phyloP scores from a whole-genome alignment of 2,113 vertebrate species.

The Potamarius usumacintae region DNA sequence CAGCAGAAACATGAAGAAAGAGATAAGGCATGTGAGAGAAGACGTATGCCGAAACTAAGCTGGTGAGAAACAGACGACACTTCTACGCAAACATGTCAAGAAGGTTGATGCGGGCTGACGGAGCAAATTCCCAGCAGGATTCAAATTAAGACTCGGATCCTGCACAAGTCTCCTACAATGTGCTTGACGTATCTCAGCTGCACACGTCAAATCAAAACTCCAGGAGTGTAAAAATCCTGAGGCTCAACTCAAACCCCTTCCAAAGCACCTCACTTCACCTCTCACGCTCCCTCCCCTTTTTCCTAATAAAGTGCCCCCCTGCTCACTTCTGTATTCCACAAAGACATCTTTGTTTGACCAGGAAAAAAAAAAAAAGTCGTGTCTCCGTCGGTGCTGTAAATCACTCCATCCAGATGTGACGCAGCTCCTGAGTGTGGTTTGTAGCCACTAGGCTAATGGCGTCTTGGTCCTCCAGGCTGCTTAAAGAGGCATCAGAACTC shows the following conservation, averaged over 20 bases:
- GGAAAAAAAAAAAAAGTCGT: conserved; percentile 53
- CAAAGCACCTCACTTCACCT: conserved; percentile 38
- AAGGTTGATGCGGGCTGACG: not conserved
- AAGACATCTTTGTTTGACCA: conserved; percentile 67
- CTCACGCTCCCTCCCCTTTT: not conserved
- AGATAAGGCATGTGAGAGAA: not conserved
- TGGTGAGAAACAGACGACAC: not conserved
- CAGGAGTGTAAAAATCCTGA: conserved; percentile 8
- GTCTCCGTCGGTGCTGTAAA: conserved; percentile 59
- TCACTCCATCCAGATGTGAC: conserved; percentile 65
- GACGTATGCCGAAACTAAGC: not conserved
- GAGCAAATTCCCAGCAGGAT: conserved; percentile 32
- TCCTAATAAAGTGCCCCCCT: conserved; percentile 57
- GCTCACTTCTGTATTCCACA: conserved; percentile 59
- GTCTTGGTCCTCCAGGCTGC: conserved; percentile 40
- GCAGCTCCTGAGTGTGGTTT: conserved; percentile 61
- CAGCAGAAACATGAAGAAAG: not conserved
- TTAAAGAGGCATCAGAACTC: not conserved
- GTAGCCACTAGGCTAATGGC: conserved; percentile 53
- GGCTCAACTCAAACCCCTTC: conserved; percentile 18
- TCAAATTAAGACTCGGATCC: not conserved
- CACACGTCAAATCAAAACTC: conserved; percentile 15
- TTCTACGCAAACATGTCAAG: not conserved
- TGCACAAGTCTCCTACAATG: not conserved
- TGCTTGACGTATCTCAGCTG: not conserved